Percentiles rank a stretch among this genome's conserved stretches.
Evolutionary conservation across 2,113 vertebrate genomes (phyloP).

Genomic region (Trinectes maculatus): DNA sequence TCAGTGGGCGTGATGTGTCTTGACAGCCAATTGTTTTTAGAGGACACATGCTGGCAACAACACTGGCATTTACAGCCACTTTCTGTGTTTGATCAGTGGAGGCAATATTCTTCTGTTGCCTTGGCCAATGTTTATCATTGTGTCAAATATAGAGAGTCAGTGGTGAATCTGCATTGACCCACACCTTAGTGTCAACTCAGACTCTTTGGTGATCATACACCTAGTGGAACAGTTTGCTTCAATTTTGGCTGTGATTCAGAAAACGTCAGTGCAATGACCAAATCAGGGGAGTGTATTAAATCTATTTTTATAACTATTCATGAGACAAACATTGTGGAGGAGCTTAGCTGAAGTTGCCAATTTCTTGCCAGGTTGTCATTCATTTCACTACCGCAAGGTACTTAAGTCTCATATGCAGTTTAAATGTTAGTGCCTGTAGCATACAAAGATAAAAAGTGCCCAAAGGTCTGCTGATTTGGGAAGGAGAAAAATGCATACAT

Average conservation of each 20-base stretch:
- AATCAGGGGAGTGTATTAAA: constrained; percentile 23
- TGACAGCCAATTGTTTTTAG: neutral
- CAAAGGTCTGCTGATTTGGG: too few relatives aligned
- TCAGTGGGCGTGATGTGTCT: constrained; percentile 15
- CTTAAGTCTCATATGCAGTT: neutral
- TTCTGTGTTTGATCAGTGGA: neutral
- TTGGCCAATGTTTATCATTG: too few relatives aligned
- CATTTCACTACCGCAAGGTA: constrained; percentile 1
- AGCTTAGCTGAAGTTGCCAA: neutral
- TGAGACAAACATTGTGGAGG: constrained; percentile 39
- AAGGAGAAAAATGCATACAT: too few relatives aligned
- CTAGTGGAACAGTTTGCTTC: too few relatives aligned
- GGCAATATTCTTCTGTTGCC: too few relatives aligned
- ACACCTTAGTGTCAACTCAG: too few relatives aligned
- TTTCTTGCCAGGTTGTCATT: constrained; percentile 12
- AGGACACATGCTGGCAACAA: neutral
- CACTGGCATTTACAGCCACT: constrained; percentile 2
- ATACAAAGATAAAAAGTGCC: neutral
- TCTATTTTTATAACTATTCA: constrained; percentile 42
- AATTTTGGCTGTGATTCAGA: too few relatives aligned
- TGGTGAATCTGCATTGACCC: too few relatives aligned
- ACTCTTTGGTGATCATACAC: too few relatives aligned
- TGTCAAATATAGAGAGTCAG: neutral
- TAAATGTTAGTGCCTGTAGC: too few relatives aligned
- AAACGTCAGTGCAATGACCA: too few relatives aligned